Evolutionary conservation across 2,113 vertebrate genomes (phyloP).

Genomic region (Sylvia atricapilla): DNA sequence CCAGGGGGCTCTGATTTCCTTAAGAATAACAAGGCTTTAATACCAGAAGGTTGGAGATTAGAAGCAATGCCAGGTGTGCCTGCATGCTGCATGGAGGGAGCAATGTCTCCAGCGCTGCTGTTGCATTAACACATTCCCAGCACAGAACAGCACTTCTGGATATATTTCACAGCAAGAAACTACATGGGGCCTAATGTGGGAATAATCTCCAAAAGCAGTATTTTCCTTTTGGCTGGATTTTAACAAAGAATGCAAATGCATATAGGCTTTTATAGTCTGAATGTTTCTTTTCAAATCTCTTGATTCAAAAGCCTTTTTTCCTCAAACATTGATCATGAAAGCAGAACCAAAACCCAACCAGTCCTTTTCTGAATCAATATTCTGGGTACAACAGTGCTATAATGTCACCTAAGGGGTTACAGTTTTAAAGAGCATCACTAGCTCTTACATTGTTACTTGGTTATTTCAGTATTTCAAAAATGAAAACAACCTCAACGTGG

Average conservation of each 20-base stretch:
- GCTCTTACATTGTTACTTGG: neutral
- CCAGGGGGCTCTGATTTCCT: neutral
- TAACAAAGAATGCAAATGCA: neutral
- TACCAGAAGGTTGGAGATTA: neutral
- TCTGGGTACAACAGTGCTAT: neutral
- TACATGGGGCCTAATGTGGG: neutral
- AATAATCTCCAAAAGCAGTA: neutral
- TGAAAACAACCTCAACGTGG: neutral
- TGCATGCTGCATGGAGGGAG: rapidly evolving
- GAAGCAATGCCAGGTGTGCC: neutral
- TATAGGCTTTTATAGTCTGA: neutral
- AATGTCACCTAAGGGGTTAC: neutral
- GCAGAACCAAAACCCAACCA: neutral
- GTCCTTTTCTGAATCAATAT: neutral
- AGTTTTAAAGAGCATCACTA: neutral
- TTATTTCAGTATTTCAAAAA: neutral
- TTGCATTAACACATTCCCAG: neutral
- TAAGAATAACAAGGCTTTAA: neutral
- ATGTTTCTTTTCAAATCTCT: neutral
- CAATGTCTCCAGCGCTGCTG: rapidly evolving
- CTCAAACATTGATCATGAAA: neutral
- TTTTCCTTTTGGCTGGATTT: conserved; percentile 37
- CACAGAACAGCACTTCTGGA: neutral
- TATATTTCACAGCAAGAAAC: neutral
- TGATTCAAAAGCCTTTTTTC: neutral